Evolutionary conservation across 2,113 vertebrate species (phyloP).

Genomic region (Syngnathoides biaculeatus): DNA sequence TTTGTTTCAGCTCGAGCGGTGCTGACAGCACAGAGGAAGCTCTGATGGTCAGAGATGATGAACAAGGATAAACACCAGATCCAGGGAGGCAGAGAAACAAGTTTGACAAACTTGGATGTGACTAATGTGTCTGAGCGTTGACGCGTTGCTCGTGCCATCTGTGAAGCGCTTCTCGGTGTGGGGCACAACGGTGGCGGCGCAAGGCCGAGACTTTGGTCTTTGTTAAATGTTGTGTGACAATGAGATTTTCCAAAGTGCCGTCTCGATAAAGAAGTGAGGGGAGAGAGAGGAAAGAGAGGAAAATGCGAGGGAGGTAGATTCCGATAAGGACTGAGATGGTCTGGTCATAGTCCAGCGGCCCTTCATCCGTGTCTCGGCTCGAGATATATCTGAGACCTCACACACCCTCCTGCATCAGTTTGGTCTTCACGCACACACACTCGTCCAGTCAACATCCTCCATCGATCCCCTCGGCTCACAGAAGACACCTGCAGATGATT

Average conservation of each 20-base stretch:
- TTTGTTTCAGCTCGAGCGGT: constrained; percentile 63
- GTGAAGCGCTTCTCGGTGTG: constrained; percentile 12
- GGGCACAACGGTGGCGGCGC: no score
- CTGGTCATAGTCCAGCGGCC: constrained; percentile 69
- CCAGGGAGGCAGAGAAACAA: constrained; percentile 26
- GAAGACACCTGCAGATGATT: constrained; percentile 72
- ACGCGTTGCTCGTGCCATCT: constrained; percentile 31
- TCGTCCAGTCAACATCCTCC: constrained; percentile 54
- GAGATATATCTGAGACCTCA: constrained; percentile 58
- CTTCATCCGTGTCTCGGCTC: constrained; percentile 56
- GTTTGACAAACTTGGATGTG: constrained; percentile 26
- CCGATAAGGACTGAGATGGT: constrained; percentile 56
- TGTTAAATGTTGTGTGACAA: constrained; percentile 75
- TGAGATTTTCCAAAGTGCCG: constrained; percentile 70
- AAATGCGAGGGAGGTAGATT: constrained; percentile 2
- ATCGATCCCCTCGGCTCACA: constrained; percentile 64
- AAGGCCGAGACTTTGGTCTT: constrained; percentile 56
- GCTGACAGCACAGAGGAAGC: constrained; percentile 69
- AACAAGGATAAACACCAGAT: constrained; percentile 53
- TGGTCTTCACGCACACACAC: constrained; percentile 28
- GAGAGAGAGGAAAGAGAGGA: constrained; percentile 18
- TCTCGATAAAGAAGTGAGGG: constrained; percentile 64
- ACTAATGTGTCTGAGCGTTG: constrained; percentile 40
- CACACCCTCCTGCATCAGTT: constrained; percentile 57
- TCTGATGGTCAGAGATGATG: constrained; percentile 55